Evolutionary conservation across 2,797 vertebrate species (phyloP), one percentile per base, ranked within the genome.

Genomic region (Gymnodraco acuticeps): DNA sequence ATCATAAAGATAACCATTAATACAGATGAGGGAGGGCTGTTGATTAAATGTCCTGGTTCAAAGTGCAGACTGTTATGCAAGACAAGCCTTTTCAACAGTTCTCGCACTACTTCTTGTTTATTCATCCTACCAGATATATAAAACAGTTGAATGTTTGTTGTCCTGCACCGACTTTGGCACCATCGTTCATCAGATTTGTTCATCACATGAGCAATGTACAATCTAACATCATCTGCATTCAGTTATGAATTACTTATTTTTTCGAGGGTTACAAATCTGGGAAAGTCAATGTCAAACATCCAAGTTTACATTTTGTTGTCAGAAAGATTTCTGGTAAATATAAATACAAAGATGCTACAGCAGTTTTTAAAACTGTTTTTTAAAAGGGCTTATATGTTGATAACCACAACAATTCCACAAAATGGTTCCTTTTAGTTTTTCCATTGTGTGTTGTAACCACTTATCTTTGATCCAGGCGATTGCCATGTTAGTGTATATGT

Each of bases 31-130:
- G 11, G 17, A n/a, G 2, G 10, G 53, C n/a, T 50, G 41, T 60
- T 46, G 42, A 48, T 33, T 73, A 23, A 38, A 46, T 42, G 38
- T 54, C 10, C 38, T 69, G 43, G 68, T n/a, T 72, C 71, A 78
- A 75, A 76, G 73, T 68, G 3, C 76, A 71, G 41, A 47, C 14
- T 20, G 33, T 71, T 67, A 64, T 51, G 48, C 41, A 54, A 72
- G 53, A 60, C 20, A n/a, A 17, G 47, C 13, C 13, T 23, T 50
- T 19, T 53, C 51, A 17, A 27, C 31, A 59, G 16, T n/a, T 53
- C 47, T 42, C 12, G 3, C 50, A n/a, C 27, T 59, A 16, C n/a
- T 42, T 19, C 5, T 17, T 62, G 13, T 16, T 38, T 13, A n/a
- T 52, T 3, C 9, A 43, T 60, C 42, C 27, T 11, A 50, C 16